A percentile compares a stretch with the other conserved stretches of the same genome.
Conservation (phyloP, 2,113 vertebrate species). For the Tyto alba region DNA sequence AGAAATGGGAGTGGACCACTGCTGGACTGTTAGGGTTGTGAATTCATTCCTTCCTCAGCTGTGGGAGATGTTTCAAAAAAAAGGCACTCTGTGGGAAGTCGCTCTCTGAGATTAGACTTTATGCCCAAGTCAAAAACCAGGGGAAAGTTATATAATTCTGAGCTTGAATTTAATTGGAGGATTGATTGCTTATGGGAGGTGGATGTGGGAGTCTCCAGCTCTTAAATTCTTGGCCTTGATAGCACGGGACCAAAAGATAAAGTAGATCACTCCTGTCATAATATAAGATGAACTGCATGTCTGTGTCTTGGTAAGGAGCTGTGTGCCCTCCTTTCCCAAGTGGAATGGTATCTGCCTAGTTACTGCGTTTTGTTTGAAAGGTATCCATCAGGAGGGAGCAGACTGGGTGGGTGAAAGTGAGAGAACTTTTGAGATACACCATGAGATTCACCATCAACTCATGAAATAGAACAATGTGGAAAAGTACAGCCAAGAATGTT, state of each 20-base stretch:
- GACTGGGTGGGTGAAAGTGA: neutral
- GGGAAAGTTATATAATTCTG: neutral
- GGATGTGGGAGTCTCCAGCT: neutral
- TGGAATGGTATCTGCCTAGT: neutral
- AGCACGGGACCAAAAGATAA: neutral
- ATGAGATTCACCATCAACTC: neutral
- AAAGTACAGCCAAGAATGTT: neutral
- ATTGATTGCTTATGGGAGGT: neutral
- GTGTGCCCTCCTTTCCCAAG: neutral
- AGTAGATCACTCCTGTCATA: neutral
- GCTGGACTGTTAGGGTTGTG: neutral
- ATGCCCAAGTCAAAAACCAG: neutral
- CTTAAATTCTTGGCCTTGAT: neutral
- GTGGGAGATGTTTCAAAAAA: neutral
- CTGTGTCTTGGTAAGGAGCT: neutral
- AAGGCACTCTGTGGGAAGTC: neutral
- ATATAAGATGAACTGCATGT: neutral
- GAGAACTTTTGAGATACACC: neutral
- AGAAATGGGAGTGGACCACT: neutral
- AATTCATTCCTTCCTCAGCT: neutral
- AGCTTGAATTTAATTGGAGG: neutral
- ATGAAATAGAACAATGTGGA: neutral
- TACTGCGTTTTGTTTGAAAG: neutral
- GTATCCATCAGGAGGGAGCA: neutral
- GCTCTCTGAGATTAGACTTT: neutral